A percentile compares a stretch with the other conserved stretches of the same genome.
Conservation (phyloP, 2,888 invertebrate genomes). For the Acronicta psi region DNA sequence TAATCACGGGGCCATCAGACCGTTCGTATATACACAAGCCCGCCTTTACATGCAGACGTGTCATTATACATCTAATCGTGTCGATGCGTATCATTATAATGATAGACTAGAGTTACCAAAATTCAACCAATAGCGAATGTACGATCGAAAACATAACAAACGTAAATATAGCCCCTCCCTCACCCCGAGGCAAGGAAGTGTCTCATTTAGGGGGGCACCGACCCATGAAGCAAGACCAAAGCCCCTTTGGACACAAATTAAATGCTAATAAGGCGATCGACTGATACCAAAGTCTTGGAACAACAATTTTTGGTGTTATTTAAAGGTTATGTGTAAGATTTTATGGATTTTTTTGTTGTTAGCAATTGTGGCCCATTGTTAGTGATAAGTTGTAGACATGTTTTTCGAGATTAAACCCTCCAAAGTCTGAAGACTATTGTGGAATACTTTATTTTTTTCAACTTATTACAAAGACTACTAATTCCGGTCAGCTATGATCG, state of each 20-base stretch:
- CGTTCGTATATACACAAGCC: constrained; percentile 28
- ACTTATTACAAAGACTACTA: neutral
- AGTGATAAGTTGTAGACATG: neutral
- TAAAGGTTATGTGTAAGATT: constrained; percentile 53
- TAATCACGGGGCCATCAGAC: constrained; percentile 23
- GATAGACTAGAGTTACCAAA: constrained; percentile 57
- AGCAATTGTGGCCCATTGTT: constrained; percentile 14
- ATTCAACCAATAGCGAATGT: constrained; percentile 64
- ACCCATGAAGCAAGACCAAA: constrained; percentile 77
- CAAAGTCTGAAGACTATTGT: no score
- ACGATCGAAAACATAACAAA: constrained; percentile 73
- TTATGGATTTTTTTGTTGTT: constrained; percentile 46
- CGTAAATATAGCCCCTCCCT: constrained; percentile 74
- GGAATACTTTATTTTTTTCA: no score
- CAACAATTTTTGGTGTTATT: constrained; percentile 63
- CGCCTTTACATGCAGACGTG: constrained; percentile 43
- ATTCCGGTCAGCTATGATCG: neutral
- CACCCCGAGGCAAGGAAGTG: constrained; percentile 83
- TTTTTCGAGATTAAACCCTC: neutral
- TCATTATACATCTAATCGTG: constrained; percentile 44
- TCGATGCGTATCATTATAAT: constrained; percentile 55
- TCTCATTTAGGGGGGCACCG: constrained; percentile 85
- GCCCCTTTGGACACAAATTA: constrained; percentile 85
- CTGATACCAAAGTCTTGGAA: constrained; percentile 65
- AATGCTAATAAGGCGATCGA: constrained; percentile 86